Evolutionary conservation across 2,113 vertebrate species (phyloP), one percentile per base, ranked within the genome.

Genomic region (Brachyistius frenatus): DNA sequence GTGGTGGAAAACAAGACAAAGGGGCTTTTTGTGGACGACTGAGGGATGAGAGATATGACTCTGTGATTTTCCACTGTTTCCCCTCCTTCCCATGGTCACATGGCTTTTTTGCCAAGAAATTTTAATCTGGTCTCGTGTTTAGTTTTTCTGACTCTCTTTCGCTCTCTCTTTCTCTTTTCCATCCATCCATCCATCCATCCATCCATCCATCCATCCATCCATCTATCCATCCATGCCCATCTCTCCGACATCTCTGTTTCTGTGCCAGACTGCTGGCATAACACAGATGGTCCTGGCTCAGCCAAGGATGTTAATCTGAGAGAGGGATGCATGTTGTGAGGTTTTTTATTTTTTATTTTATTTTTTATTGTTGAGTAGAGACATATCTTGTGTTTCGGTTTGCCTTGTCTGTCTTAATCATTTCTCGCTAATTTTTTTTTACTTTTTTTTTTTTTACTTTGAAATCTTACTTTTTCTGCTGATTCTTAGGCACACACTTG

Each of bases 231-330:
- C 76, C 61, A 23, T 78, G 13, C 67, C 72, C 79, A 55, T 89
- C 76, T 82, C 85, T 74, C 70, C 76, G 66, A 76, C 66, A 69
- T 77, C 37, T 86, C 64, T 69, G 69, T 82, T 56, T 76, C 50
- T 53, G 33, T 89, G 83, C 80, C 85, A 88, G 74, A 64, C 76
- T 75, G 44, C 82, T 89, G 84, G 84, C 80, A 80, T 78, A 86
- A 86, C 81, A 85, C 89, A 92, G 89, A 90, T 90, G 91, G 86
- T 66, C 66, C 56, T 88, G 76, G 79, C 82, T 84, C 72, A 82
- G 70, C 65, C 76, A 75, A 11, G 67, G 86, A 88, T 89, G 86
- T 82, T 86, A 79, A 85, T 92, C 76, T 86, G 71, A 78, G 78
- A 88, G 72, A 80, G 77, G 39, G 81, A 83, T 71, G 64, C 58